A percentile compares a stretch with the other conserved stretches of the same genome.
These are phyloP conservation scores for Batillaria attramentaria DNA, from an alignment of 1,140 invertebrate genomes.

Conservation along the genomic window DNA sequence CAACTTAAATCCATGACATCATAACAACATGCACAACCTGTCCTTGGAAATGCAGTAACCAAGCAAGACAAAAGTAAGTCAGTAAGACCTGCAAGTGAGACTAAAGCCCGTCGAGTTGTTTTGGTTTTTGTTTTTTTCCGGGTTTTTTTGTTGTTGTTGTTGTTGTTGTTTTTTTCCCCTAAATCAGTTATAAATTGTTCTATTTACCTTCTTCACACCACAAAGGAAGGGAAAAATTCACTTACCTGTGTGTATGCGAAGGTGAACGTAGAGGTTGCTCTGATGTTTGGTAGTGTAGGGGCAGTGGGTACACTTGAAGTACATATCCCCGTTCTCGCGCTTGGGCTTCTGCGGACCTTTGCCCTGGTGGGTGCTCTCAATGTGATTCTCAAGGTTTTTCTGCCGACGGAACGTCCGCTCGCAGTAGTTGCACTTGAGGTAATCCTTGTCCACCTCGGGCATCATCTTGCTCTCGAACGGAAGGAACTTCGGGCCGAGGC, in stretches of 20 bases:
- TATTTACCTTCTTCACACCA: too few relatives aligned
- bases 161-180: too few relatives aligned
- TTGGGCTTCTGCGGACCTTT: conserved; percentile 57
- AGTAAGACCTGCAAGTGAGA: too few relatives aligned
- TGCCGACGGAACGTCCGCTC: conserved; percentile 67
- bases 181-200: too few relatives aligned
- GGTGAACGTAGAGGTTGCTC: conserved; percentile 70
- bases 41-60: too few relatives aligned
- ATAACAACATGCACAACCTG: too few relatives aligned
- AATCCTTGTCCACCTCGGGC: conserved; percentile 66
- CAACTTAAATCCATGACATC: too few relatives aligned
- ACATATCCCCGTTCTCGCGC: conserved; percentile 65
- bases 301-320: conserved; percentile 70
- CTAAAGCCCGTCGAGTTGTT: too few relatives aligned
- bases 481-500: conserved; percentile 57
- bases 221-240: neutral
- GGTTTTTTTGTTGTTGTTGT: too few relatives aligned
- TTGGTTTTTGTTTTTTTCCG: too few relatives aligned
- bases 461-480: conserved; percentile 59
- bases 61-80: too few relatives aligned
- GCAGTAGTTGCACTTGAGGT: conserved; percentile 69
- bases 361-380: conserved; percentile 68
- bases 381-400: conserved; percentile 68
- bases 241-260: conserved; percentile 69
- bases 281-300: conserved; percentile 71